Evolutionary conservation across 2,113 vertebrate species (phyloP).

Genomic region (Macrotis lagotis): DNA sequence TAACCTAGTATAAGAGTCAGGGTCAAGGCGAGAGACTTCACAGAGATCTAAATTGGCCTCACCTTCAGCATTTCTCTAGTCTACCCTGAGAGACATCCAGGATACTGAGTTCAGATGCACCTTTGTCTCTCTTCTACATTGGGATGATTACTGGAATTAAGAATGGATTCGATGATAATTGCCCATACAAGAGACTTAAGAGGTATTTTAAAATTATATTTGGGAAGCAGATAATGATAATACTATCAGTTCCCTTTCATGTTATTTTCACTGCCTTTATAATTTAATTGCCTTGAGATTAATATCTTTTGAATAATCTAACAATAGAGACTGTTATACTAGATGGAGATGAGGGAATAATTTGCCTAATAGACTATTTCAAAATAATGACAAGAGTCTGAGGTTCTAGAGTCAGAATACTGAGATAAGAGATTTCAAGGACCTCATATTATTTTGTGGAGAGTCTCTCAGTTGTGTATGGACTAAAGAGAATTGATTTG

Average conservation of each 20-base stretch:
- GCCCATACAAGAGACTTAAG: not conserved
- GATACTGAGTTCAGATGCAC: not conserved
- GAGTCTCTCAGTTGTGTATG: not conserved
- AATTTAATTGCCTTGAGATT: not conserved
- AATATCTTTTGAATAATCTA: not conserved
- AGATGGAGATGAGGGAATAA: not conserved
- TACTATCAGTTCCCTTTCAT: not conserved
- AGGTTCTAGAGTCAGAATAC: not conserved
- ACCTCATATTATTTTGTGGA: not conserved
- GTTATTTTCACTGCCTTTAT: not conserved
- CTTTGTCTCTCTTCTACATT: not conserved
- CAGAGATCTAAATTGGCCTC: not conserved
- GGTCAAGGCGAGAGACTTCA: not conserved
- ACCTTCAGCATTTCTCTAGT: not conserved
- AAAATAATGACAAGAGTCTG: not conserved
- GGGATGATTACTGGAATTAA: not conserved
- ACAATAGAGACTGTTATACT: not conserved
- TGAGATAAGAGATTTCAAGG: not conserved
- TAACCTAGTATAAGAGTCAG: not conserved
- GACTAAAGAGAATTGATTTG: not conserved
- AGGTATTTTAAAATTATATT: not conserved
- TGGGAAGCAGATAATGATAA: not conserved
- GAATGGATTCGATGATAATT: not conserved
- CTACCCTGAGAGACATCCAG: not conserved
- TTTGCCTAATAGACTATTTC: not conserved